Base-by-base conservation (phyloP, 2,113 vertebrate genomes). In the Climacteris rufus region DNA sequence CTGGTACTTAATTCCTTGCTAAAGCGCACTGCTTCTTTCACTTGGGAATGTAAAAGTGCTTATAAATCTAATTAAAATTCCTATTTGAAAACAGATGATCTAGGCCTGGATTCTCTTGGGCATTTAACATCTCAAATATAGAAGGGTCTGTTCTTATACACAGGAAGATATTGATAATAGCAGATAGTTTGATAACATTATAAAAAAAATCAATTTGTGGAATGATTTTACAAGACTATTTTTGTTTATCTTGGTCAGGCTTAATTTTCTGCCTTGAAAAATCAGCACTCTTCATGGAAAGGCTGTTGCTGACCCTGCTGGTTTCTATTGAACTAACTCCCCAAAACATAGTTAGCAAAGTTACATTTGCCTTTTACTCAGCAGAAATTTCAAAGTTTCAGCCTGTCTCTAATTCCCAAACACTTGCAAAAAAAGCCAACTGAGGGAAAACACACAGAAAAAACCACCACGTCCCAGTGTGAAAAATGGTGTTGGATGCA, bases 381-480 rank as follows among this genome's bases (percentile, higher is more conserved):
- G 94, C 93, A 95, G 52, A 95, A 97, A 61, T 69, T 61, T 66
- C 52, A 31, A 86, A 69, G 86, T 82, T 92, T 82, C 66, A 96
- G 37, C 37, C 66, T 87, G 49, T 44, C 35, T 96, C 44, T 87
- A 87, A 95, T 96, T 95, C 52, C 52, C 30, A 66, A 94, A 77
- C n/a, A 61, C 66, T 94, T 93, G 88, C 69, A 63, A 60, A 90
- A 96, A 88, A 76, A 81, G 13, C 15, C 22, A 82, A 31, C 15
- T 12, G 68, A 78, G 30, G 54, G 39, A 24, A 37, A 95, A 42
- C 4, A 49, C 10, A 25, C 8, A 52, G 39, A 25, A 18, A 11
- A 23, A 56, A 39, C 10, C 30, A 18, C 17, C 28, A 57, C 10
- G 25, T n/a, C 30, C 10, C 39, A 65, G 50, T 16, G 23, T 69